These are phyloP conservation scores for Autographa gamma DNA, from an alignment of 2,888 invertebrate genomes.

Conservation along the genomic window DNA sequence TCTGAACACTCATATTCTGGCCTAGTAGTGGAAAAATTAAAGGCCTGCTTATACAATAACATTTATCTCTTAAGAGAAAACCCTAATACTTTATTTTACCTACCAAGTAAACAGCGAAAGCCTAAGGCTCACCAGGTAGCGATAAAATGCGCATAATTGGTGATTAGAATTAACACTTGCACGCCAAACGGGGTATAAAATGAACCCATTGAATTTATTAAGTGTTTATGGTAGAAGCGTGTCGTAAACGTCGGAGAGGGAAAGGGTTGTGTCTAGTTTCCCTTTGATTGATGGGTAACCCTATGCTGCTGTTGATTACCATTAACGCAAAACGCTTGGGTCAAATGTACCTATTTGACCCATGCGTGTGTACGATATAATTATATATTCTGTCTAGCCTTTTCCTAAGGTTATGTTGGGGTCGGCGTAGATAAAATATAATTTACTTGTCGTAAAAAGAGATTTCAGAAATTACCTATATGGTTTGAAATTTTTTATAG, in stretches of 20 bases:
- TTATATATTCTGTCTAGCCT: no score
- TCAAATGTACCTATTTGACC: not conserved
- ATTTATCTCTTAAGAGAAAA: not conserved
- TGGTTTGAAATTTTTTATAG: no score
- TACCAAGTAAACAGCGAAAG: not conserved
- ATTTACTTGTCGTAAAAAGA: no score
- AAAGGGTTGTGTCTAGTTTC: not conserved
- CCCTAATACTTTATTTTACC: not conserved
- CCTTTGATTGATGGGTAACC: not conserved
- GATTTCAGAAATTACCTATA: no score
- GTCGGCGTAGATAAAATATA: no score
- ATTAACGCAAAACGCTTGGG: no score
- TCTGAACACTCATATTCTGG: no score
- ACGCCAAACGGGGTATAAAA: not conserved
- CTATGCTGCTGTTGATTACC: not conserved
- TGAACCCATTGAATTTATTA: not conserved
- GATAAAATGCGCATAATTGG: not conserved
- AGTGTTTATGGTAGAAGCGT: not conserved
- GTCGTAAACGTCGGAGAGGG: not conserved
- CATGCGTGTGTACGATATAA: not conserved
- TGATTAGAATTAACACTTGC: slow-evolving; percentile 3
- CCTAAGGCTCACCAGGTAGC: not conserved
- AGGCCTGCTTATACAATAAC: no score
- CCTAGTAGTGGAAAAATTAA: no score
- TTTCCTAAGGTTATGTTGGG: no score